Percentiles rank a stretch among this genome's conserved stretches.
Evolutionary conservation across 2,113 vertebrate species (phyloP).

Genomic region (Tupaia tana): DNA sequence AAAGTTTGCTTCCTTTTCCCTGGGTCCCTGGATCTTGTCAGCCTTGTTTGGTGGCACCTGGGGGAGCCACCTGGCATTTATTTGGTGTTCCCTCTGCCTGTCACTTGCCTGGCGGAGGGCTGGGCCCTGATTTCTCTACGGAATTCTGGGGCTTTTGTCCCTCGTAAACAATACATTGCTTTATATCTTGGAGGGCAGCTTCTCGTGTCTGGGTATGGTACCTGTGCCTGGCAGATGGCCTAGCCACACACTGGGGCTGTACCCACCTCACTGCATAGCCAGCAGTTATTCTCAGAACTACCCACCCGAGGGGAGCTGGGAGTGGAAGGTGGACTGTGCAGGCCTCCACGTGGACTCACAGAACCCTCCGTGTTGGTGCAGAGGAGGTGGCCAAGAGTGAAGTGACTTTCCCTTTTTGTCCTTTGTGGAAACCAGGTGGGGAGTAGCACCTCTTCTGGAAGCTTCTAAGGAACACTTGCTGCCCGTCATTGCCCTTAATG

Average conservation of each 20-base stretch:
- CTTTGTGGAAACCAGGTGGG: neutral
- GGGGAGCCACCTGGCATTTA: no score
- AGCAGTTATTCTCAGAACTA: neutral
- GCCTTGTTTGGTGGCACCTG: neutral
- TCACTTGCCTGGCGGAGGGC: neutral
- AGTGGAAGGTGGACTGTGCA: neutral
- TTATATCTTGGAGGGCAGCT: neutral
- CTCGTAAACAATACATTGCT: no score
- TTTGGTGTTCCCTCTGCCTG: neutral
- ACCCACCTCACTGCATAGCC: neutral
- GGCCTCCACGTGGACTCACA: no score
- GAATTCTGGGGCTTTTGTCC: neutral
- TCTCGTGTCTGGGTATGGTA: neutral
- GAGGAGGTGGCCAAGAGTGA: neutral
- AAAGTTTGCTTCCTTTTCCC: neutral
- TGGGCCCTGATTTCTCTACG: neutral
- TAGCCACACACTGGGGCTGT: neutral
- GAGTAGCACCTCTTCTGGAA: neutral
- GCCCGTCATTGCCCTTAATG: neutral
- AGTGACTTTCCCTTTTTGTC: neutral
- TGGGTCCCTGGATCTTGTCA: neutral
- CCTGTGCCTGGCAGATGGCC: no score
- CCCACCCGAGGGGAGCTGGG: neutral
- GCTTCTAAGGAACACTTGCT: neutral
- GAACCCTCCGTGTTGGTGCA: neutral